Base-by-base conservation (phyloP, 2,888 invertebrate genomes). In the Hedychridium roseum region DNA sequence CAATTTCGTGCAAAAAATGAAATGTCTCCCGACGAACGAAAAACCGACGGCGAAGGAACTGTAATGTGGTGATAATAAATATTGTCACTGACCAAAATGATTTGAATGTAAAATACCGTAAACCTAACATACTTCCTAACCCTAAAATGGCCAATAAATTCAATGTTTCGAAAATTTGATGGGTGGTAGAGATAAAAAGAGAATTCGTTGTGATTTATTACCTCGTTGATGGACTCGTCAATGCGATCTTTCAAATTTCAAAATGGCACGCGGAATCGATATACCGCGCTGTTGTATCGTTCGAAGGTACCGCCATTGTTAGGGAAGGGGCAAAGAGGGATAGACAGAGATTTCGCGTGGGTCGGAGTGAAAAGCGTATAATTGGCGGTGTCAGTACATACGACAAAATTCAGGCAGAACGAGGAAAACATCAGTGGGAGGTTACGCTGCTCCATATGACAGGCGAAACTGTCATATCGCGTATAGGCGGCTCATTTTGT, bases 261-360 rank as follows among this genome's bases (percentile, higher is more conserved):
- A 56, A 50, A 56, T 56, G 50, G 56, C 55, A 50, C 45, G 26
- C n/a, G n/a, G n/a, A n/a, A n/a, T n/a, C n/a, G n/a, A n/a, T n/a
- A n/a, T n/a, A n/a, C n/a, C n/a, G n/a, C n/a, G n/a, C n/a, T n/a
- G n/a, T n/a, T n/a, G n/a, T n/a, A n/a, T n/a, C n/a, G n/a, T n/a
- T n/a, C n/a, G n/a, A n/a, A n/a, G n/a, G n/a, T n/a, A n/a, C n/a
- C n/a, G n/a, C n/a, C n/a, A n/a, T n/a, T n/a, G n/a, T n/a, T n/a
- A n/a, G n/a, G n/a, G n/a, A n/a, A n/a, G n/a, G n/a, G n/a, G n/a
- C n/a, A n/a, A n/a, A n/a, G n/a, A n/a, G n/a, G n/a, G n/a, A n/a
- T n/a, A n/a, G n/a, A n/a, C n/a, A n/a, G n/a, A n/a, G n/a, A n/a
- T n/a, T n/a, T n/a, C n/a, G n/a, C n/a, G 9, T 23, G 5, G 23